Percentiles rank a stretch among this genome's conserved stretches.
phyloP scores from a whole-genome alignment of 2,888 invertebrate genomes.

The Chromoteleia sp. region DNA sequence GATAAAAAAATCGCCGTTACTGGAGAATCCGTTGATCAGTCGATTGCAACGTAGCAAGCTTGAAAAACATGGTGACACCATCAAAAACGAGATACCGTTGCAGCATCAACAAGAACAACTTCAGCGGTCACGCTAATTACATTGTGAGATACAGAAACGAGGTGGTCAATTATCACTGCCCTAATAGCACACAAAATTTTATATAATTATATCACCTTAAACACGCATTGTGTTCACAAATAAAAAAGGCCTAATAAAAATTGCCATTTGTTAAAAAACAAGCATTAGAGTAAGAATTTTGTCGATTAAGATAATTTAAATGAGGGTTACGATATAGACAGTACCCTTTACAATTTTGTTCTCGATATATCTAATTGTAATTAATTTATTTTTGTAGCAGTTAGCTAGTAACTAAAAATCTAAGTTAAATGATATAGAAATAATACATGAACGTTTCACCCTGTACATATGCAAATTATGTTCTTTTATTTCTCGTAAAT shows the following conservation, averaged over 20 bases:
- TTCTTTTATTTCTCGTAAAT: no score
- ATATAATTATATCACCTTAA: constrained; percentile 23
- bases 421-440: no score
- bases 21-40: constrained; percentile 10
- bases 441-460: no score
- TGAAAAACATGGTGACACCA: constrained; percentile 23
- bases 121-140: constrained; percentile 25
- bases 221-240: not conserved
- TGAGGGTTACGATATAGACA: no score
- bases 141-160: constrained; percentile 46
- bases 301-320: no score
- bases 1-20: constrained; percentile 37
- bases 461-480: no score
- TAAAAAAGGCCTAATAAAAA: constrained; percentile 1
- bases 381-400: no score
- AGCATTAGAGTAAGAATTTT: no score
- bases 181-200: constrained; percentile 38
- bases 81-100: constrained; percentile 52
- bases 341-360: no score
- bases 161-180: constrained; percentile 30
- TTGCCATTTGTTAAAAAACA: no score
- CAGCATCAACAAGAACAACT: constrained; percentile 38
- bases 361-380: no score
- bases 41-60: constrained; percentile 4
- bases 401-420: no score